These are phyloP conservation scores for Gadus chalcogrammus DNA, from an alignment of 2,113 vertebrate genomes.

Conservation along the genomic window DNA sequence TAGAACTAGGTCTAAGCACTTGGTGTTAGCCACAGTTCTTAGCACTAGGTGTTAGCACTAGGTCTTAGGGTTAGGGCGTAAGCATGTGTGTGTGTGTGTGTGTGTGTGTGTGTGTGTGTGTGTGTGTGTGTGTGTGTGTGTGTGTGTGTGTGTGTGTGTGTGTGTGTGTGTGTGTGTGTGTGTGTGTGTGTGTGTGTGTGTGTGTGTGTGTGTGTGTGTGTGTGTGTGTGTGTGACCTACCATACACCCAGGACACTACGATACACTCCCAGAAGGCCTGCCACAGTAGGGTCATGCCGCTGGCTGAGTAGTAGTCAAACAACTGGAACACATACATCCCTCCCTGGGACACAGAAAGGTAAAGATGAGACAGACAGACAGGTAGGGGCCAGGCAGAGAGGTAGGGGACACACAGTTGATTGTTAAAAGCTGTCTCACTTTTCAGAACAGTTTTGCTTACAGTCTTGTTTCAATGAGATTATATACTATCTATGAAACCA, in stretches of 20 bases:
- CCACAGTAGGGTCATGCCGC: constrained; percentile 82
- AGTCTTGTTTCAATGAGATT: no score
- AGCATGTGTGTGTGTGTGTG: no score
- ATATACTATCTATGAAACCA: no score
- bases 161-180: constrained; percentile 12
- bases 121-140: background rate
- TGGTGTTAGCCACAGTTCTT: no score
- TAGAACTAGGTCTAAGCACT: no score
- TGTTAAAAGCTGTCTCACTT: no score
- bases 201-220: background rate
- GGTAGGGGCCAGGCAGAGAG: no score
- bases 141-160: constrained; percentile 10
- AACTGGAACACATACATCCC: constrained; percentile 84
- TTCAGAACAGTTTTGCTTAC: no score
- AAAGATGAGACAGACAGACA: constrained; percentile 1
- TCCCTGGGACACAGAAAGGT: constrained; percentile 55
- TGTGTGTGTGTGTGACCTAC: constrained; percentile 46
- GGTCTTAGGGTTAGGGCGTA: no score
- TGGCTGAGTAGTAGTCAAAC: constrained; percentile 83
- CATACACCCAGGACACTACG: constrained; percentile 81
- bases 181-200: background rate
- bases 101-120: constrained; percentile 12
- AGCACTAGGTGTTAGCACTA: no score
- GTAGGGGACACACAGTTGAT: background rate
- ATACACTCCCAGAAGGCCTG: constrained; percentile 83